A percentile compares a stretch with the other conserved stretches of the same genome.
phyloP scores from a whole-genome alignment of 2,797 vertebrate genomes.

The Sebastes vulpes region DNA sequence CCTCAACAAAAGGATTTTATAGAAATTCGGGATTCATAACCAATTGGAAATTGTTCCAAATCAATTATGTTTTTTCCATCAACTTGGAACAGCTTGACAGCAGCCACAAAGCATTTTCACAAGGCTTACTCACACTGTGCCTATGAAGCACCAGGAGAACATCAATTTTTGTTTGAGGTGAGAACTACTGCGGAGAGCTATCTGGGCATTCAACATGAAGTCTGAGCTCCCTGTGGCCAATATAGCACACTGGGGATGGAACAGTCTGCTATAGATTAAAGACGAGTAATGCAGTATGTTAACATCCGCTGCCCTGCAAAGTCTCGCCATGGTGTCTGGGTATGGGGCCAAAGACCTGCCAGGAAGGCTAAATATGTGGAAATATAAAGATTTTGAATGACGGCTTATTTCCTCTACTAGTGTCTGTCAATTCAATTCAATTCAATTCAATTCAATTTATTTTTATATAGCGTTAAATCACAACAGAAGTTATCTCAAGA shows the following conservation, averaged over 20 bases:
- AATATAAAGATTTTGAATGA: conserved; percentile 51
- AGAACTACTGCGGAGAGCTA: conserved; percentile 57
- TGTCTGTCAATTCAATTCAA: background rate
- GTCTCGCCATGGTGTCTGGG: conserved; percentile 31
- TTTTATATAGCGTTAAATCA: too few species aligned
- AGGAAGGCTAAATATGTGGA: conserved; percentile 6
- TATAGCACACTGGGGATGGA: conserved; percentile 35
- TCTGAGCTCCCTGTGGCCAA: conserved; percentile 45
- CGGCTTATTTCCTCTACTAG: conserved; percentile 51
- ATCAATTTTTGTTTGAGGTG: conserved; percentile 53
- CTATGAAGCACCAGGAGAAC: conserved; percentile 30
- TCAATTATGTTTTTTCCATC: conserved; percentile 70
- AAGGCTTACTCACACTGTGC: conserved; percentile 28
- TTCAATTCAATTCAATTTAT: too few species aligned
- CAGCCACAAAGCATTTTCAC: conserved; percentile 45
- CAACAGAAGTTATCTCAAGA: too few species aligned
- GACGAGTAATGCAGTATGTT: conserved; percentile 55
- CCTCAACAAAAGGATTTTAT: conserved; percentile 60
- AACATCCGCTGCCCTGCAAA: conserved; percentile 41
- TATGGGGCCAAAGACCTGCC: conserved; percentile 36
- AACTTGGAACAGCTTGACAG: conserved; percentile 44
- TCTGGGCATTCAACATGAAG: conserved; percentile 60
- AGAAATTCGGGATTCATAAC: conserved; percentile 53
- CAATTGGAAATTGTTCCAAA: conserved; percentile 61
- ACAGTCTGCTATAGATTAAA: conserved; percentile 69